Evolutionary conservation across 2,113 vertebrate genomes (phyloP).

Genomic region (Apeltes quadracus): DNA sequence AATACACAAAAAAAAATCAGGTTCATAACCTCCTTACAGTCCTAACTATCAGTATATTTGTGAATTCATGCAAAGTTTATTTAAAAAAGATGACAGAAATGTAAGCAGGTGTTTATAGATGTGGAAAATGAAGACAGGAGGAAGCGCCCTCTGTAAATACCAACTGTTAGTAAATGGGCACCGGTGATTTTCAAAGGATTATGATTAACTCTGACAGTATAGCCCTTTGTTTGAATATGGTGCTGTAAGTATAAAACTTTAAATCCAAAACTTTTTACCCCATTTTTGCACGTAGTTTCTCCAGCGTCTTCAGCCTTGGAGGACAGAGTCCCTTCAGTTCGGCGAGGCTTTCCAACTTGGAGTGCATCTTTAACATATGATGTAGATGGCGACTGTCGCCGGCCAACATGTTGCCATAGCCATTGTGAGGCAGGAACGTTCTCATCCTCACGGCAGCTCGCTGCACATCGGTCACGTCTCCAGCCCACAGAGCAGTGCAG

Average conservation of each 20-base stretch:
- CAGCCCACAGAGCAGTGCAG: constrained; percentile 83
- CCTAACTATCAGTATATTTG: no score
- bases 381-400: constrained; percentile 61
- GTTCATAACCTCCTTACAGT: no score
- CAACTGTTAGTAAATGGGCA: no score
- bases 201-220: background rate
- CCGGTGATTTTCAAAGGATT: no score
- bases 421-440: constrained; percentile 39
- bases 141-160: no score
- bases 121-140: no score
- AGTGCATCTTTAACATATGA: constrained; percentile 74
- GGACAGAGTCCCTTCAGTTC: constrained; percentile 61
- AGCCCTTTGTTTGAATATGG: background rate
- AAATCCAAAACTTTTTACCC: constrained; percentile 66
- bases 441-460: constrained; percentile 71
- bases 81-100: no score
- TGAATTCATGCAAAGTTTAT: no score
- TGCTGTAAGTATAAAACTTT: background rate
- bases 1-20: no score
- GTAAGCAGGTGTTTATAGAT: no score
- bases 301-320: constrained; percentile 64
- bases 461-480: constrained; percentile 73
- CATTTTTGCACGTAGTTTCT: constrained; percentile 73
- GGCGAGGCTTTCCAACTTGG: constrained; percentile 69
- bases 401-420: background rate